phyloP scores from a whole-genome alignment of 2,113 vertebrate species.

The Garra rufa region DNA sequence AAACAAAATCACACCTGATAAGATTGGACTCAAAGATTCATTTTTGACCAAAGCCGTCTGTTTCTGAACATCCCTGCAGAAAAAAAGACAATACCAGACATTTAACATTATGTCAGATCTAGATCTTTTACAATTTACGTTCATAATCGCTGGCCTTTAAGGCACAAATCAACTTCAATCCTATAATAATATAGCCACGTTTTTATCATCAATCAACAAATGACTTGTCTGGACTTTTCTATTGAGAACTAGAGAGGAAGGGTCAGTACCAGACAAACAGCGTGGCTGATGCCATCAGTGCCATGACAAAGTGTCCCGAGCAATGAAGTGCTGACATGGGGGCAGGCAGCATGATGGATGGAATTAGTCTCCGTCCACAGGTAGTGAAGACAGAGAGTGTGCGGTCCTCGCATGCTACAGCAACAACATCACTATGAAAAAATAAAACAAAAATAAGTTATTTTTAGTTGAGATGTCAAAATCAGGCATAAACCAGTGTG shows the following conservation, averaged over 20 bases:
- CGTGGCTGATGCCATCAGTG: slow-evolving; percentile 85
- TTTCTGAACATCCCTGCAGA: slow-evolving; percentile 89
- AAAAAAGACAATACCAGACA: background rate
- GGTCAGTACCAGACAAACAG: slow-evolving; percentile 88
- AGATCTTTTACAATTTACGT: background rate
- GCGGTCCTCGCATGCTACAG: slow-evolving; percentile 90
- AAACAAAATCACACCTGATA: slow-evolving; percentile 82
- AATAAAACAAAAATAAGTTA: background rate
- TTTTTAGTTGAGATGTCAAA: background rate
- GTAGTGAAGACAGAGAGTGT: slow-evolving; percentile 91
- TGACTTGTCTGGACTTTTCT: background rate
- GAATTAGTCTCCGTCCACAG: slow-evolving; percentile 91
- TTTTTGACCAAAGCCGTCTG: slow-evolving; percentile 90
- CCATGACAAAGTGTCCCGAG: slow-evolving; percentile 91
- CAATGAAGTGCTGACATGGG: slow-evolving; percentile 91
- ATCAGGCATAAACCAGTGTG: background rate
- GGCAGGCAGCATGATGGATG: slow-evolving; percentile 87
- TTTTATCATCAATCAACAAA: background rate
- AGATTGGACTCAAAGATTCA: slow-evolving; percentile 88
- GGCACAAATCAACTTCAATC: background rate
- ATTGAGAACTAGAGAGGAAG: background rate
- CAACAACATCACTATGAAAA: slow-evolving; percentile 83
- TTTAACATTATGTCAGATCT: background rate
- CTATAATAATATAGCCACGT: background rate
- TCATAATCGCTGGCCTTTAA: background rate